These are phyloP conservation scores for Anastrepha ludens DNA, from an alignment of 1,140 invertebrate genomes.

Conservation along the genomic window DNA sequence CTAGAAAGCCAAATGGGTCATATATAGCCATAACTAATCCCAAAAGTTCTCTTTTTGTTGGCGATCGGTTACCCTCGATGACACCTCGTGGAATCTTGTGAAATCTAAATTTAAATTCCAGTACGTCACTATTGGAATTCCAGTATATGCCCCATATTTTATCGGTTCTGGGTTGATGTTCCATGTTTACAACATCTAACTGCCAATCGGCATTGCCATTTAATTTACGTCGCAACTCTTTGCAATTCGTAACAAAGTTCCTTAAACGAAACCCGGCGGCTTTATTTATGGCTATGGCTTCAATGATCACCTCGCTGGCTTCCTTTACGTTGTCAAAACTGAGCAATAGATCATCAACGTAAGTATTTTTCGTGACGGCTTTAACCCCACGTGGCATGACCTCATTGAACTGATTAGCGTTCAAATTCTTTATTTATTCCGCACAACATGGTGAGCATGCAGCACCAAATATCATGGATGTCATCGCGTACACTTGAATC, in stretches of 20 bases:
- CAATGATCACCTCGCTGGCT: neutral
- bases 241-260: conserved; percentile 2
- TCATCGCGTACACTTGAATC: neutral
- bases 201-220: neutral
- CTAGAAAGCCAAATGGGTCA: neutral
- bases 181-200: neutral
- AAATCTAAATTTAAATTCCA: neutral
- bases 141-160: neutral
- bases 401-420: neutral
- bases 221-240: neutral
- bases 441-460: neutral
- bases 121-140: neutral
- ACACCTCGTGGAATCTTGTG: neutral
- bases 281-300: neutral
- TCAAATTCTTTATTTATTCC: neutral
- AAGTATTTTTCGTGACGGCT: neutral
- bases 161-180: neutral
- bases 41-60: neutral
- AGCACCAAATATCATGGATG: conserved; percentile 28
- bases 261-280: neutral
- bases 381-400: neutral
- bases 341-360: neutral
- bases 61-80: neutral
- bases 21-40: conserved; percentile 3
- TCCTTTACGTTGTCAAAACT: neutral